Conservation (phyloP, 1,140 invertebrate genomes). For the Antheraea mylitta region DNA sequence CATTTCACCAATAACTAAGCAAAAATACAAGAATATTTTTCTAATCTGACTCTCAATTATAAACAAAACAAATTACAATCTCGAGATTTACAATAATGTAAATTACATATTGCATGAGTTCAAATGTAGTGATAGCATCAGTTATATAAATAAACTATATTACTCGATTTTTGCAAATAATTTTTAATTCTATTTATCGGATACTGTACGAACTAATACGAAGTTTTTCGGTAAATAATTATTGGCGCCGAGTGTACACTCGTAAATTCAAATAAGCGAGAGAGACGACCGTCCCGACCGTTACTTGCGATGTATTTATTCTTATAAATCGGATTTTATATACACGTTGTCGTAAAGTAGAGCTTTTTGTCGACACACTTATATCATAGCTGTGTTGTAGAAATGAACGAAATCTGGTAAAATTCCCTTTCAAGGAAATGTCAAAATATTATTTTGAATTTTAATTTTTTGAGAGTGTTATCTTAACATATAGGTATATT, state of each 20-base stretch:
- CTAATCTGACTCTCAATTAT: no score
- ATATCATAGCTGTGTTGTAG: not conserved
- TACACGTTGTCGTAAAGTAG: slow-evolving; percentile 30
- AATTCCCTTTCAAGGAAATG: not conserved
- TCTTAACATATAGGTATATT: no score
- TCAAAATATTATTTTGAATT: no score
- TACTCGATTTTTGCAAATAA: not conserved
- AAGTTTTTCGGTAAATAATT: not conserved
- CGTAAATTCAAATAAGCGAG: slow-evolving; percentile 41
- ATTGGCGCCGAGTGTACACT: not conserved
- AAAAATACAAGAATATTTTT: no score
- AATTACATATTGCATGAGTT: no score
- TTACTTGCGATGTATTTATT: slow-evolving; percentile 41
- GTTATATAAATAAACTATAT: no score
- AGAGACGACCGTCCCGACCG: slow-evolving; percentile 18
- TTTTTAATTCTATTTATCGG: not conserved
- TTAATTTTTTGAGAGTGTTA: no score
- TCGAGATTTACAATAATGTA: no score
- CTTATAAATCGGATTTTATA: slow-evolving; percentile 39
- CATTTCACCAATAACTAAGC: no score
- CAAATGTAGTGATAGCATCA: no score
- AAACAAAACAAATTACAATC: no score
- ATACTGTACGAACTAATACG: not conserved
- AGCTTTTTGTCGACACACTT: slow-evolving; percentile 21
- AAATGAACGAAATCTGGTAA: not conserved